phyloP scores from a whole-genome alignment of 2,888 invertebrate species.

The Lypha dubia region DNA sequence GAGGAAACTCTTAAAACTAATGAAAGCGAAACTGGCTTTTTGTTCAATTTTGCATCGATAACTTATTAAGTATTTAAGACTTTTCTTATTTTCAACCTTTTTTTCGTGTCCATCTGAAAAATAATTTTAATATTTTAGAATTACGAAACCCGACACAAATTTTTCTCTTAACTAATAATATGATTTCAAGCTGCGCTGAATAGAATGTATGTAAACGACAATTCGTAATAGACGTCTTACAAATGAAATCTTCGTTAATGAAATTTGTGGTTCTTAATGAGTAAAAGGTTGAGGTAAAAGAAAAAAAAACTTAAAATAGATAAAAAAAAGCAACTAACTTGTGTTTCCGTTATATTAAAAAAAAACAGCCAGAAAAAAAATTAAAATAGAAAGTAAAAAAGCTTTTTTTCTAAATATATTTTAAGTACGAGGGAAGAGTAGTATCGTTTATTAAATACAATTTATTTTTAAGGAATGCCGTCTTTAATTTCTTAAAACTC shows the following conservation, averaged over 20 bases:
- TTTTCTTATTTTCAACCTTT: background rate
- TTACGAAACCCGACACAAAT: background rate
- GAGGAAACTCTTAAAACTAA: background rate
- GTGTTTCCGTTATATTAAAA: background rate
- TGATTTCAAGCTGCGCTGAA: background rate
- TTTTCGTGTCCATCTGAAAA: background rate
- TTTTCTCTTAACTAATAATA: background rate
- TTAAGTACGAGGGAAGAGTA: background rate
- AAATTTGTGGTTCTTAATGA: constrained; percentile 55
- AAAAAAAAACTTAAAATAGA: background rate
- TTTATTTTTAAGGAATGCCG: too few species aligned
- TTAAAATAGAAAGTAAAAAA: background rate
- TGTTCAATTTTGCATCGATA: background rate
- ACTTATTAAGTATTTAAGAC: too few species aligned
- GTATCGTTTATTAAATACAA: too few species aligned
- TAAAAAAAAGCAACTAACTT: background rate
- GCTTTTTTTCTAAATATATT: background rate
- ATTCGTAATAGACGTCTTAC: constrained; percentile 32
- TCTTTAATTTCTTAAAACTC: too few species aligned
- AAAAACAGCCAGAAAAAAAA: background rate
- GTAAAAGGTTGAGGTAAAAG: constrained; percentile 16
- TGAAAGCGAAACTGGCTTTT: background rate
- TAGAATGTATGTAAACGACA: constrained; percentile 47
- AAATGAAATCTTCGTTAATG: constrained; percentile 35
- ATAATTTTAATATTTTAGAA: background rate